phyloP scores from a whole-genome alignment of 2,888 invertebrate species.

The Eupeodes luniger region DNA sequence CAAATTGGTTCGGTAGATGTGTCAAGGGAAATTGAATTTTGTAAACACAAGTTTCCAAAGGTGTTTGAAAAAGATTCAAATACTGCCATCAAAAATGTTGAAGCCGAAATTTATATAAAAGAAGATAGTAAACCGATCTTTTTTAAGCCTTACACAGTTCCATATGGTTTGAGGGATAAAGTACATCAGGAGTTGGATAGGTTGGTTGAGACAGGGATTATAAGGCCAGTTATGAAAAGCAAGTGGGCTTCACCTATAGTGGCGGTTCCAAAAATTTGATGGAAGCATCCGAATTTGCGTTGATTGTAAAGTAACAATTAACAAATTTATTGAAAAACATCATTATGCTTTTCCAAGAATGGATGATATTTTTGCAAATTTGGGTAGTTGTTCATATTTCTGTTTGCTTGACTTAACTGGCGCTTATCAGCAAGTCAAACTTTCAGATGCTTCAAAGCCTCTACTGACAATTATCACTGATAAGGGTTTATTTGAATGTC shows the following conservation, averaged over 20 bases:
- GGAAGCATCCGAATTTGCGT: conserved; percentile 73
- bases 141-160: conserved; percentile 72
- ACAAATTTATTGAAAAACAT: conserved; percentile 75
- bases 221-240: conserved; percentile 57
- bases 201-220: conserved; percentile 33
- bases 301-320: conserved; percentile 74
- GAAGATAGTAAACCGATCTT: conserved; percentile 45
- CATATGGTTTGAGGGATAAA: conserved; percentile 65
- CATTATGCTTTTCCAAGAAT: conserved; percentile 75
- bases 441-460: too few relatives aligned
- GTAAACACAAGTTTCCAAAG: conserved; percentile 10
- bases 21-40: conserved; percentile 5
- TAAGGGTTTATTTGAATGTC: too few relatives aligned
- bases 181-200: conserved; percentile 66
- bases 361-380: conserved; percentile 48
- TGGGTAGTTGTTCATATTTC: conserved; percentile 29
- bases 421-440: not conserved
- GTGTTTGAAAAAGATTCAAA: conserved; percentile 18
- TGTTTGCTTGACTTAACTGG: conserved; percentile 41
- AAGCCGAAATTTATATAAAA: conserved; percentile 20
- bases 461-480: too few relatives aligned
- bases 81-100: conserved; percentile 10
- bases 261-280: conserved; percentile 78
- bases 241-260: conserved; percentile 79
- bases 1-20: not conserved